Percentiles rank a stretch among this genome's conserved stretches.
These are phyloP conservation scores for Bradypodion pumilum DNA, from an alignment of 2,797 vertebrate genomes.

Conservation along the genomic window DNA sequence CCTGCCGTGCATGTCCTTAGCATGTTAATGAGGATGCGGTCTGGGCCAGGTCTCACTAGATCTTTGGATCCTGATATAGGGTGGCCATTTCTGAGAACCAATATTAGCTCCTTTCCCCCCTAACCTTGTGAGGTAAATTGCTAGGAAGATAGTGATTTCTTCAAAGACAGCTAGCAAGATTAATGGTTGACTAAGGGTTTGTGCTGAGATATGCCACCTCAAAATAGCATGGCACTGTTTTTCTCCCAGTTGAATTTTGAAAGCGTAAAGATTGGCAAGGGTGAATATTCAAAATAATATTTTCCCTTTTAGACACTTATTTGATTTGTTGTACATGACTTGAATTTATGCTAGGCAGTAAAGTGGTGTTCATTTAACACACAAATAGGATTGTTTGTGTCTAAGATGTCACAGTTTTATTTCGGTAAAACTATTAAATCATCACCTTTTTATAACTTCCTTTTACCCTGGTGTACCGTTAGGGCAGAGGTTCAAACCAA, in stretches of 20 bases:
- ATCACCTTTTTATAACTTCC: conserved; percentile 63
- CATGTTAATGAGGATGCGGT: not conserved
- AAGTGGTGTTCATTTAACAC: conserved; percentile 36
- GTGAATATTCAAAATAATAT: conserved; percentile 17
- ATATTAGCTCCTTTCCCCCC: not conserved
- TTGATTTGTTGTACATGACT: conserved; percentile 34
- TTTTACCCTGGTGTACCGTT: conserved; percentile 65
- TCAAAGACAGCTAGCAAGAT: not conserved
- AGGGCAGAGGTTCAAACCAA: conserved; percentile 63
- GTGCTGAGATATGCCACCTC: not conserved
- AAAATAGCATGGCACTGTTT: not conserved
- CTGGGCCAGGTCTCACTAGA: not conserved
- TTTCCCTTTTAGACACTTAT: conserved; percentile 32
- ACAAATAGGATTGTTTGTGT: conserved; percentile 56
- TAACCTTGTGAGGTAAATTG: not conserved
- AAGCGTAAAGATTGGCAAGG: conserved; percentile 11
- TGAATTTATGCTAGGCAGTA: conserved; percentile 11
- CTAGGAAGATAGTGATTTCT: not conserved
- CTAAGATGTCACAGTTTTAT: conserved; percentile 68
- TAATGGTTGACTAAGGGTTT: not conserved
- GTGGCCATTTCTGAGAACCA: too few species aligned
- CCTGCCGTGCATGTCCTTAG: too few species aligned
- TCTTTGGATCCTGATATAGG: not conserved
- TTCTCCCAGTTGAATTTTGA: not conserved
- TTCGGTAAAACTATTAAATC: conserved; percentile 66